Evolutionary conservation across 2,888 invertebrate genomes (phyloP), one percentile per base, ranked within the genome.

Genomic region (Dicyrtomina minuta): DNA sequence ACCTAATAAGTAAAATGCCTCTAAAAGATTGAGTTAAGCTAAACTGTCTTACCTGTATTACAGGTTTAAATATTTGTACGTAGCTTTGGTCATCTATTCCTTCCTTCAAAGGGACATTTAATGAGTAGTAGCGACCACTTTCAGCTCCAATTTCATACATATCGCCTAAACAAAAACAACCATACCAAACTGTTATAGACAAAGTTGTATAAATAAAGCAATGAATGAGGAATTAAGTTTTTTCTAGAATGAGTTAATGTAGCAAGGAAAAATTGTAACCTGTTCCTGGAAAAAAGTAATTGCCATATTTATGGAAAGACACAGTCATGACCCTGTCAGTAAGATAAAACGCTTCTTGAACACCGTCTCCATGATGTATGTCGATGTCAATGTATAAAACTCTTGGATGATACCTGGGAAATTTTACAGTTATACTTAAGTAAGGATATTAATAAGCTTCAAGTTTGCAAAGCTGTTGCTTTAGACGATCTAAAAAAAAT

Each of bases 291-390:
- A 98, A 99, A 82, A 97, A 98, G 80, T 91, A 93, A 80, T 95
- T 95, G 1, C 98, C 98, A 81, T 96, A 98, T 83, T 98, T 98
- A 81, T 99, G 99, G 82, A 99, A 98, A 56, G 96, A 97, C 1
- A 98, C 96, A 0, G 99, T 99, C 98, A 99, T 99, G 0, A 99
- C 98, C 72, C 98, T 84, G 81, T 98, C 97, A 0, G 96, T 97
- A 4, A 96, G 84, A 81, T 97, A 98, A 83, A 98, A 98, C 0
- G 97, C 97, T 83, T 97, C 98, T 82, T 98, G 96, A 0, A 98
- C 97, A 0, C 95, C 95, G 80, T 96, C 95, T 0, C 92, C 93
- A 78, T 99, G 99, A 82, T 99, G 99, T 0, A 99, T 98, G 80
- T 99, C 99, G 71, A 99, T 99, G 81, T 99, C 99, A 73, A 99